Evolutionary conservation across 2,888 invertebrate genomes (phyloP), one percentile per base, ranked within the genome.

Genomic region (Drosophila infuscata): DNA sequence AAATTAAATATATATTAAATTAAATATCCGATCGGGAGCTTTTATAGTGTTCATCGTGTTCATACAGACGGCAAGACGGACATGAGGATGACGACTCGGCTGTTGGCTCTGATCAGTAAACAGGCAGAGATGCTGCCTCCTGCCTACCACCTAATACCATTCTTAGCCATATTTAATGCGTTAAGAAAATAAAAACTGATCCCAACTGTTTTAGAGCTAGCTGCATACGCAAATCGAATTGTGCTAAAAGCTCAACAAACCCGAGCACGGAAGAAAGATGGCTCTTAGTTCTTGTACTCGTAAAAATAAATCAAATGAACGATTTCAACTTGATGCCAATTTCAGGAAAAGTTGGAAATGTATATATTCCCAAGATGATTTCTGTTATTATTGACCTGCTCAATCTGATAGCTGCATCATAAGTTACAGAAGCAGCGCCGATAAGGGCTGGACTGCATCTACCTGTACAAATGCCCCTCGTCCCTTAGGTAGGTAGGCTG

Each of bases 401-500:
- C 46, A 7, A 25, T 48, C n/a, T 46, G 48, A 63, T 62, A 36
- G 17, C 33, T 20, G 35, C 25, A 35, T 29, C 53, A 54, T 20
- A 17, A 12, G 32, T 30, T 35, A n/a, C 36, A 25, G 35, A 32
- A 32, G 35, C 30, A 35, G 9, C 35, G 33, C 29, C 59, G 38
- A 64, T 64, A 38, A 59, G 38, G 25, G 12, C 32, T 35, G 52
- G 52, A 7, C 33, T 36, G 25, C 11, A n/a, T n/a, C 63, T 58
- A 58, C 63, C 63, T 64, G 63, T 25, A 20, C 38, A 46, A 29
- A 8, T 49, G 25, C 25, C 9, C 25, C 54, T 35, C 25, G 20
- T 17, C 33, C 20, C 38, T 60, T 56, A 57, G 60, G 56, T 73
- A 72, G 63, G 54, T 46, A 46, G 46, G 15, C 46, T 8, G 25